These are phyloP conservation scores for Phymanthus crucifer DNA, from an alignment of 92 coral and sea anemone genomes.

Conservation along the genomic window DNA sequence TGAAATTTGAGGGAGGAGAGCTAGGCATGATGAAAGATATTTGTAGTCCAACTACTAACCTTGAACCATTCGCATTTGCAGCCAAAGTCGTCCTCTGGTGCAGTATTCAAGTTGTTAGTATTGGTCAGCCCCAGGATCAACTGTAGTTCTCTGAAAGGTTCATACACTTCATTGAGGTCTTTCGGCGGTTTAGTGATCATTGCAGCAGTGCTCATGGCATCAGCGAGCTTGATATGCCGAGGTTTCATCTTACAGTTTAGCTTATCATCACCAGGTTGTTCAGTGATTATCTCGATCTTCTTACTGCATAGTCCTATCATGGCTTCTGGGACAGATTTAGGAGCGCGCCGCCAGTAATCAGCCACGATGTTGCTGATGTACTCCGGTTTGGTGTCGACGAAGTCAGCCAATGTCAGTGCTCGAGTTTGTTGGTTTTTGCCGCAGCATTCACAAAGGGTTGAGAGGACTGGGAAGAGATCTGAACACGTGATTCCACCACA, in stretches of 20 bases:
- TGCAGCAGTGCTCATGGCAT: conserved; percentile 88
- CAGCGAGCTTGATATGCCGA: conserved; percentile 54
- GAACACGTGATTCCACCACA: conserved; percentile 63
- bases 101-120: conserved; percentile 44
- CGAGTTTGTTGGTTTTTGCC: conserved; percentile 10
- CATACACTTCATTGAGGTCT: conserved; percentile 48
- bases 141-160: conserved; percentile 85
- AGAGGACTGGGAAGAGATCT: conserved; percentile 63
- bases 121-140: conserved; percentile 67
- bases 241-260: conserved; percentile 47
- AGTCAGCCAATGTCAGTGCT: conserved; percentile 51
- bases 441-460: conserved; percentile 37
- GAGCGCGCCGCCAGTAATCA: conserved; percentile 55
- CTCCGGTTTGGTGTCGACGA: conserved; percentile 44
- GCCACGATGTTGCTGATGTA: conserved; percentile 74
- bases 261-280: conserved; percentile 50
- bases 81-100: conserved; percentile 35
- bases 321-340: conserved; percentile 44
- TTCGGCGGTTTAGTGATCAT: conserved; percentile 61
- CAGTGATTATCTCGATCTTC: conserved; percentile 59
- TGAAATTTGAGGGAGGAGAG: no score
- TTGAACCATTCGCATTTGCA: conserved; percentile 21
- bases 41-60: background rate
- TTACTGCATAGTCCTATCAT: conserved; percentile 58
- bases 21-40: background rate